phyloP scores from a whole-genome alignment of 1,140 invertebrate genomes.

The Ladona fulva region DNA sequence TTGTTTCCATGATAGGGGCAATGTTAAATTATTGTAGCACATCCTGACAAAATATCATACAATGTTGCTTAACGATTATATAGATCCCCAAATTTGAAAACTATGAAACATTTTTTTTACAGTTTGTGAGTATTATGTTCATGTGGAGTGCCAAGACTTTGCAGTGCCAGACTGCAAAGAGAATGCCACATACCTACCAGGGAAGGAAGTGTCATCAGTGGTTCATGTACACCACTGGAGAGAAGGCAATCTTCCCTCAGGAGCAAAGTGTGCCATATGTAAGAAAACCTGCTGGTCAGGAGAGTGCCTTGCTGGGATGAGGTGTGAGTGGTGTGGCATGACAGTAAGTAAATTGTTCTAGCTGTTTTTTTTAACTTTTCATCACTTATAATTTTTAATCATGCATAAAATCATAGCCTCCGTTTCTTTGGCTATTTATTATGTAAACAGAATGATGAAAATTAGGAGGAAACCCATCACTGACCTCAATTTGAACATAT shows the following conservation, averaged over 20 bases:
- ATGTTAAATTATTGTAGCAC: too few relatives aligned
- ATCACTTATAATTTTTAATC: not conserved
- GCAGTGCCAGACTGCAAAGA: conserved; percentile 91
- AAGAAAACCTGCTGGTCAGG: conserved; percentile 96
- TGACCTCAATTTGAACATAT: too few relatives aligned
- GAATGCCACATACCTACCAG: conserved; percentile 76
- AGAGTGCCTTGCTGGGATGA: conserved; percentile 93
- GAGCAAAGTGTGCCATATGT: conserved; percentile 93
- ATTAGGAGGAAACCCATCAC: too few relatives aligned
- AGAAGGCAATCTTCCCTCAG: conserved; percentile 92
- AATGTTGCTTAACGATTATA: too few relatives aligned
- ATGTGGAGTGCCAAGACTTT: conserved; percentile 97
- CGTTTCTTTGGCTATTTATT: too few relatives aligned
- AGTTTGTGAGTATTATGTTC: conserved; percentile 99
- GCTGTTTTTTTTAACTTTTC: not conserved
- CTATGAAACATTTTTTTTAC: conserved; percentile 32
- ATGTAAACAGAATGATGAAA: too few relatives aligned
- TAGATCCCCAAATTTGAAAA: not conserved
- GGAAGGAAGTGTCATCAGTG: conserved; percentile 64
- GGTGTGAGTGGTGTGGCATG: conserved; percentile 99
- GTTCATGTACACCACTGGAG: conserved; percentile 93
- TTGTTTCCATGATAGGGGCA: too few relatives aligned
- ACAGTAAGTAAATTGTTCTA: conserved; percentile 59
- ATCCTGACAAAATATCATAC: too few relatives aligned
- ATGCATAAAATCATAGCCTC: not conserved